A percentile compares a stretch with the other conserved stretches of the same genome.
Conservation (phyloP, 2,888 invertebrate species). For the Entomobrya proxima region DNA sequence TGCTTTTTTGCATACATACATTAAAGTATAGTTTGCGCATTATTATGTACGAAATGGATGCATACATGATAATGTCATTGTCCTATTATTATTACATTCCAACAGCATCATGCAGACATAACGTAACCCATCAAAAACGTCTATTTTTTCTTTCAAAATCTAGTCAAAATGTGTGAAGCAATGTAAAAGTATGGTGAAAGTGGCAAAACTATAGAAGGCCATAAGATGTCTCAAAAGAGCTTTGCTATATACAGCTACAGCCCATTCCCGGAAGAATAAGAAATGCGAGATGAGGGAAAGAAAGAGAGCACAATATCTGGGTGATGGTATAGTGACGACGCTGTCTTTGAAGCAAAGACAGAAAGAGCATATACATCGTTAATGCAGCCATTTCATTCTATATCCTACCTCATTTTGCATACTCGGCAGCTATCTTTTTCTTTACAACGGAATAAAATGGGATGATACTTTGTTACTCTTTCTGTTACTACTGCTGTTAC, state of each 20-base stretch:
- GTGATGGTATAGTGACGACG: neutral
- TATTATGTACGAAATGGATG: slow-evolving; percentile 19
- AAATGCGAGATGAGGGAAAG: slow-evolving; percentile 14
- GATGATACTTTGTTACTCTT: neutral
- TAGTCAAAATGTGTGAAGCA: neutral
- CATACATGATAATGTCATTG: slow-evolving; percentile 55
- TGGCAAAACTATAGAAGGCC: neutral
- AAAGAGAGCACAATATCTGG: slow-evolving; percentile 3
- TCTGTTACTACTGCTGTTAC: neutral
- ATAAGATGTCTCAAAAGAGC: neutral
- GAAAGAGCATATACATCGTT: neutral
- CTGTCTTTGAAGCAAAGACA: slow-evolving; percentile 2
- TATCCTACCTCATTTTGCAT: slow-evolving; percentile 52
- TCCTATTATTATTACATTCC: slow-evolving; percentile 52
- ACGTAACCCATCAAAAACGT: slow-evolving; percentile 32
- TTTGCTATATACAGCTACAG: neutral
- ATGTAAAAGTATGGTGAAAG: neutral
- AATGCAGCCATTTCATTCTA: slow-evolving; percentile 48
- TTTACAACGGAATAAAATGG: slow-evolving; percentile 7
- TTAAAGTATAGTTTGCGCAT: neutral
- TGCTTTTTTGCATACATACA: neutral
- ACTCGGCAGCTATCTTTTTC: neutral
- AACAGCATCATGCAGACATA: slow-evolving; percentile 12
- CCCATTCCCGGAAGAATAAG: slow-evolving; percentile 20
- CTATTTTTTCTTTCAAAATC: neutral